phyloP scores from a whole-genome alignment of 2,797 vertebrate species.

The Anolis apletophallus region DNA sequence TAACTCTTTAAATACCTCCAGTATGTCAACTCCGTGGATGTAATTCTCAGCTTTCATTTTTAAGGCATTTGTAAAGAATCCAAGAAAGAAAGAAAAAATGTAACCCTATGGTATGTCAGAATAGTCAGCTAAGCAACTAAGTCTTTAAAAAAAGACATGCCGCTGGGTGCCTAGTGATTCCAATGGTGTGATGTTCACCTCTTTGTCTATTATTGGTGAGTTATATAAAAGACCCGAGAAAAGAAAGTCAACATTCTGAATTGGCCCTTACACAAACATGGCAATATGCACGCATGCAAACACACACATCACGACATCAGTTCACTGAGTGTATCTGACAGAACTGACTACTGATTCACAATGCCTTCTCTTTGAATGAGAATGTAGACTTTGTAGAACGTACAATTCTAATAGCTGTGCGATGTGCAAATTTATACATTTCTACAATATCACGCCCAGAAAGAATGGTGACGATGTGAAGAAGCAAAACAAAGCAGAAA shows the following conservation, averaged over 20 bases:
- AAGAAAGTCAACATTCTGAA: background rate
- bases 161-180: background rate
- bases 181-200: background rate
- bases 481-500: background rate
- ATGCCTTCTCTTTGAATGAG: background rate
- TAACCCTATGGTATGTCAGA: background rate
- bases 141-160: background rate
- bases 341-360: too few species aligned
- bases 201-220: background rate
- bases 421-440: slow-evolving; percentile 20
- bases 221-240: background rate
- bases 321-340: background rate
- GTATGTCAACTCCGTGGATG: background rate
- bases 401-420: background rate
- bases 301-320: background rate
- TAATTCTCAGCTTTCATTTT: background rate
- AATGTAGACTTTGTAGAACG: too few species aligned
- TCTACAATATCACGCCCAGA: background rate
- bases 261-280: background rate
- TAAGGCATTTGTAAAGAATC: background rate
- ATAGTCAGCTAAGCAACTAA: background rate
- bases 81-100: background rate
- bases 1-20: background rate
- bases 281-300: background rate
- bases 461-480: background rate